Evolutionary conservation across 2,797 vertebrate species (phyloP).

Genomic region (Enteromius argenteus): DNA sequence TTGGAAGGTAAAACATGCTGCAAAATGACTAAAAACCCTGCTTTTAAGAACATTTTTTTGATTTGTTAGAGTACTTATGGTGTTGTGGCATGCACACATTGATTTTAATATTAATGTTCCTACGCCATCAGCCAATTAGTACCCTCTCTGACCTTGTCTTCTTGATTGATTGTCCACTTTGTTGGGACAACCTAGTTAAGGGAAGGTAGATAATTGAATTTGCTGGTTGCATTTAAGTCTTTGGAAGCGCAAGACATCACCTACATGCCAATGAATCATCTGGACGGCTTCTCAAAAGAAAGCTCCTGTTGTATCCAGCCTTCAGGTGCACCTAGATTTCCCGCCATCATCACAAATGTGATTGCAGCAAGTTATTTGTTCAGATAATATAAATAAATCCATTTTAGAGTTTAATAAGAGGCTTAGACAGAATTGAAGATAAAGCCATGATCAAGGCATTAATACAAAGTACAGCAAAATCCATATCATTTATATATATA

Average conservation of each 20-base stretch:
- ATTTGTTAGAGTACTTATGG: not conserved
- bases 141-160: slow-evolving; percentile 16
- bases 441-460: not conserved
- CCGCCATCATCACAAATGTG: not conserved
- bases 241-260: not conserved
- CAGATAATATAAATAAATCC: not conserved
- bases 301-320: not conserved
- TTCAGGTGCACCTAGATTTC: not conserved
- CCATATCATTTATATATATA: too few relatives aligned
- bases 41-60: not conserved
- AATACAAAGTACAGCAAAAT: not conserved
- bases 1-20: not conserved
- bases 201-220: slow-evolving; percentile 8
- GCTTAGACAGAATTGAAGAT: not conserved
- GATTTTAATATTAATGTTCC: not conserved
- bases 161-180: slow-evolving; percentile 9
- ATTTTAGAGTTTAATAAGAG: not conserved
- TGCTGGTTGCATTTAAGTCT: not conserved
- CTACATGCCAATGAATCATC: slow-evolving; percentile 5
- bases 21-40: not conserved
- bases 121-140: slow-evolving; percentile 12
- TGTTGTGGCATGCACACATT: not conserved
- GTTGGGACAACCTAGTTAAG: slow-evolving; percentile 17
- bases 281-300: not conserved
- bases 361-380: not conserved